Evolutionary conservation across 2,888 invertebrate species (phyloP), one percentile per base, ranked within the genome.

Genomic region (Pomacea canaliculata): DNA sequence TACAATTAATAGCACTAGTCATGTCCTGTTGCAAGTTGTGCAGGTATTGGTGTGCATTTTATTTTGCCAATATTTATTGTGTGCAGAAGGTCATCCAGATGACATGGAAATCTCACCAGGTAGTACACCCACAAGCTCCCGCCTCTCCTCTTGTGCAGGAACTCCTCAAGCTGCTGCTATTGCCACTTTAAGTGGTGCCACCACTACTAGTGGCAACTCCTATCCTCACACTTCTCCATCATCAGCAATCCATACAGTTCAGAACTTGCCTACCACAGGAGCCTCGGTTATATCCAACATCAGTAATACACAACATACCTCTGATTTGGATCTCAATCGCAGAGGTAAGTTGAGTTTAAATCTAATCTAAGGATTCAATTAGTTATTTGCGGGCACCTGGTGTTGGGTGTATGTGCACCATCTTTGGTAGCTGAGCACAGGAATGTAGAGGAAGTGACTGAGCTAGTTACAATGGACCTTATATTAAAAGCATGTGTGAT

Each of bases 51-150:
- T 37, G 37, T 37, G 37, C 37, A 37, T 56, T 2, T 56, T 56
- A 56, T 56, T 56, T 56, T 13, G 51, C 2, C 51, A 56, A 56
- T 16, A 56, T 56, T 56, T 56, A 16, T 56, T 56, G 23, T 27
- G 27, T 27, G 68, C n/a, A 46, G 68, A 92, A 69, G 92, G 78
- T 37, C 78, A 92, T 87, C 91, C 93, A 82, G 95, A 96, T 91
- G 97, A 97, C 89, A 97, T 97, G 97, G 97, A 97, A 89, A 97
- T 97, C 88, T 97, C 97, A 78, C 96, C 96, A 23, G 96, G 96
- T 89, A 96, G 96, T 89, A 96, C 88, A 1, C 88, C 89, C 23
- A 83, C 85, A 1, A 70, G 76, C 62, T 76, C 76, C 12, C 70
- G 81, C 51, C 84, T 83, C 48, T 81, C 84, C 46, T 82, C 81